Percentiles rank a stretch among this genome's conserved stretches.
Evolutionary conservation across 2,888 invertebrate species (phyloP).

Genomic region (Drosophila dives): DNA sequence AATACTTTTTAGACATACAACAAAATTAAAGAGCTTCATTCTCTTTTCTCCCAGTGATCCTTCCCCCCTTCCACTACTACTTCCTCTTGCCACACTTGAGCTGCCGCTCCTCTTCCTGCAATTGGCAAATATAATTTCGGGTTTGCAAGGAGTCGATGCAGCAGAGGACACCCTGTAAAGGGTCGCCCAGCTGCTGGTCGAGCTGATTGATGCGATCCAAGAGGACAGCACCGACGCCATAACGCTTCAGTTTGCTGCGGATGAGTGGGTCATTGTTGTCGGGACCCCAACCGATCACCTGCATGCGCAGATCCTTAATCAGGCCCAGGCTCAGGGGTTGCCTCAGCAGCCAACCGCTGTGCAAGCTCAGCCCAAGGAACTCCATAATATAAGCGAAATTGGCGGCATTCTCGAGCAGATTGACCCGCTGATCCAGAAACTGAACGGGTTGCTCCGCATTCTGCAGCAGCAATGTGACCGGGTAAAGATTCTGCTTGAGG

Average conservation of each 20-base stretch:
- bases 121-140: constrained; percentile 9
- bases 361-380: constrained; percentile 94
- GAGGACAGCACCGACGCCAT: constrained; percentile 47
- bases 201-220: constrained; percentile 64
- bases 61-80: not conserved
- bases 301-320: constrained; percentile 34
- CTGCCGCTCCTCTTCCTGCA: constrained; percentile 36
- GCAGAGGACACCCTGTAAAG: constrained; percentile 37
- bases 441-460: constrained; percentile 88
- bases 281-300: constrained; percentile 43
- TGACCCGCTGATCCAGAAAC: constrained; percentile 93
- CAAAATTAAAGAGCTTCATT: rapidly evolving
- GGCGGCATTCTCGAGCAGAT: constrained; percentile 90
- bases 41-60: not conserved
- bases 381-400: constrained; percentile 91
- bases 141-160: constrained; percentile 51
- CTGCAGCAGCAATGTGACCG: constrained; percentile 95
- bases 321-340: constrained; percentile 86
- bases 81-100: constrained; percentile 37
- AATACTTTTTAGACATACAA: not conserved
- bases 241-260: constrained; percentile 27
- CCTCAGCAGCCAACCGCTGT: constrained; percentile 93
- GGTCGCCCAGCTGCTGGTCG: constrained; percentile 46
- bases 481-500: constrained; percentile 97
- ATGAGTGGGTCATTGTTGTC: not conserved